Base-by-base conservation (phyloP, 2,888 invertebrate species). In the Polymixis lichenea region DNA sequence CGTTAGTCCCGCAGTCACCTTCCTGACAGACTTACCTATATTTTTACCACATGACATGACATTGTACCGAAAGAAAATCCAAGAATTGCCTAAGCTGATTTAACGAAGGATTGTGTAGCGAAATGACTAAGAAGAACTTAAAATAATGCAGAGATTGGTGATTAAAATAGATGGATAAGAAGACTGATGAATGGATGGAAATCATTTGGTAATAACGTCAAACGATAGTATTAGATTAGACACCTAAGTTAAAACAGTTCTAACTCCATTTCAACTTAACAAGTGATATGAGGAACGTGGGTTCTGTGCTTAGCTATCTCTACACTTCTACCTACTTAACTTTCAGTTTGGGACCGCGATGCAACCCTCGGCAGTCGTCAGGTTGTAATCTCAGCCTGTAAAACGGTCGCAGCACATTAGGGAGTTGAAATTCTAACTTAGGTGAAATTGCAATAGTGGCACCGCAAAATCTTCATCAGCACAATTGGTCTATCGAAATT, bases 401-500 rank as follows among this genome's bases (percentile, higher is more conserved):
- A 85, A 76, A 85, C 65, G 73, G 75, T 84, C 75, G 73, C 64
- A 75, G 78, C 75, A 84, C 82, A 85, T 84, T 81, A 73, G 84
- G 82, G 84, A 84, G 46, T 84, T 78, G 72, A 73, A 84, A 81
- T 81, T 84, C 72, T 68, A 81, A 78, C 84, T 75, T 72, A 67
- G 25, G 49, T 62, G 56, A 84, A 81, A 72, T 78, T 84, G 69
- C 69, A 79, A 69, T 72, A 28, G 72, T 60, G 32, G 64, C 49
- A 66, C 66, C 38, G 58, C 58, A 69, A 46, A 46, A 75, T 72
- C 75, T 83, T 71, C 68, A 66, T 69, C 64, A 68, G 83, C 7
- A 25, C 75, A 82, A 75, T 82, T 83, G n/a, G 15, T 79, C 53
- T 75, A 64, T 64, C 46, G 13, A 68, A 73, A 62, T 71, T 53